Evolutionary conservation across 2,797 vertebrate species (phyloP).

Genomic region (Muscicapa striata): DNA sequence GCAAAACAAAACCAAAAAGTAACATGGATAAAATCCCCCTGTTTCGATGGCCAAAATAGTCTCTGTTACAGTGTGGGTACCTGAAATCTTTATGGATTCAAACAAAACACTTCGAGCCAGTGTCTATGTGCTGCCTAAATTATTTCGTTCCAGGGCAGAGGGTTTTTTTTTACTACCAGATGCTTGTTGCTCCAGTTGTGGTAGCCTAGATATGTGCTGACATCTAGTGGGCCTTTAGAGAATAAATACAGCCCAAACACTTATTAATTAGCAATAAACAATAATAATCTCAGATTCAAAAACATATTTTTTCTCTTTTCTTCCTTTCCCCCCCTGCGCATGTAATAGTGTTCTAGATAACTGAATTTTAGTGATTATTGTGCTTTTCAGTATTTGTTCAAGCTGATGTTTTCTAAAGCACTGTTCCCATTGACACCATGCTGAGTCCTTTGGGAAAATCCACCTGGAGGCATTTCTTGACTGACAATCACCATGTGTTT

Average conservation of each 20-base stretch:
- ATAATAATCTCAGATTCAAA: neutral
- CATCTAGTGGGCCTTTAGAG: slow-evolving; percentile 71
- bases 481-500: neutral
- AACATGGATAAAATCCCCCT: rapidly evolving
- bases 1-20: neutral
- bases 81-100: neutral
- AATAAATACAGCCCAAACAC: neutral
- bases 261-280: neutral
- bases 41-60: neutral
- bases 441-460: neutral
- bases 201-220: slow-evolving; percentile 45
- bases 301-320: neutral
- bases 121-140: neutral
- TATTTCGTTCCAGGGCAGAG: neutral
- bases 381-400: neutral
- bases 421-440: neutral
- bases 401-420: slow-evolving; percentile 5
- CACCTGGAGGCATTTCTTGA: slow-evolving; percentile 34
- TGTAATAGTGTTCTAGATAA: neutral
- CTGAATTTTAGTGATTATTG: neutral
- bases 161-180: slow-evolving; percentile 64
- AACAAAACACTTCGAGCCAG: neutral
- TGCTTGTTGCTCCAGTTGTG: neutral
- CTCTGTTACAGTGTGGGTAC: neutral
- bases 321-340: neutral